Evolutionary conservation across 2,797 vertebrate species (phyloP), one percentile per base, ranked within the genome.

Genomic region (Halcyon badia): DNA sequence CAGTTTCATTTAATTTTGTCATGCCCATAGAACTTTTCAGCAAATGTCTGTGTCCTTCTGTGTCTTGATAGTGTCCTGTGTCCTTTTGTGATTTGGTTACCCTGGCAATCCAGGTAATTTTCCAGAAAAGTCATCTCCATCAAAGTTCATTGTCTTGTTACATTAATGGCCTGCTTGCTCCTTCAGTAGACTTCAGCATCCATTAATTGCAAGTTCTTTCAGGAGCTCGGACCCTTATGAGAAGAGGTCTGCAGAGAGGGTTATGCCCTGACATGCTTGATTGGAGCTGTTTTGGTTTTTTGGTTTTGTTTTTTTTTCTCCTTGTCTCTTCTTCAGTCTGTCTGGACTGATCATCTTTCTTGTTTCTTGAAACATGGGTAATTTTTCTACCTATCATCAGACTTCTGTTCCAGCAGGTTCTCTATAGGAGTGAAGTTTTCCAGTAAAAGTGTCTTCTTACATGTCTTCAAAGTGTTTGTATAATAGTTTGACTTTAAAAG

Each of bases 41-140:
- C 85, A 86, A 89, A 83, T 0, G 11, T 72, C 81, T 87, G 37
- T 80, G 33, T 72, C 57, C 14, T 87, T 91, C 68, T 3, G 3
- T 42, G 66, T 61, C 61, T 44, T 75, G 52, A 51, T 72, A 57
- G 22, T 80, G 49, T 89, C 77, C 75, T 61, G 35, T 41, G 60
- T 78, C 76, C 58, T 80, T 91, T 83, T 83, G 72, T 94, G 82
- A 91, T 95, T 71, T 81, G 77, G 87, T 96, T 96, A 78, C 81
- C 60, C 31, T 79, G 60, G 89, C 56, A 82, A 94, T 94, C 72
- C 80, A 92, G 66, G 46, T 95, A 51, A 86, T 92, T 94, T 95
- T 87, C 82, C 72, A 85, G 90, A 93, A 57, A 94, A 94, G 76
- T 85, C 58, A 78, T 39, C 37, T 94, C 44, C 71, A 65, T 85